A percentile compares a stretch with the other conserved stretches of the same genome.
Conservation (phyloP, 2,113 vertebrate genomes). For the Chlorodrepanis virens region DNA sequence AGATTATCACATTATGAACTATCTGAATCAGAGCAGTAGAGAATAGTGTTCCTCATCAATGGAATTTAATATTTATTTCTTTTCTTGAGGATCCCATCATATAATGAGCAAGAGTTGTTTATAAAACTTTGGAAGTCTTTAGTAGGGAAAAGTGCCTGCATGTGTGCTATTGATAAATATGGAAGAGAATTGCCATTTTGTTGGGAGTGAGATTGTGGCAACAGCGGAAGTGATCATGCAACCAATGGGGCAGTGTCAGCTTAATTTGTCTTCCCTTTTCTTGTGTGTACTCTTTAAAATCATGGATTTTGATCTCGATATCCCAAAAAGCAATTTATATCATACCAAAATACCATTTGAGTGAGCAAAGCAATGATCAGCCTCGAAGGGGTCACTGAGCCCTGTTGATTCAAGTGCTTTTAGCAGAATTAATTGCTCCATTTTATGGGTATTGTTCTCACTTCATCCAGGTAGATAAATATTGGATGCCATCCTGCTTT, state of each 20-base stretch:
- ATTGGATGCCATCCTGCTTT: constrained; percentile 7
- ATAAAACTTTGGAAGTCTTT: neutral
- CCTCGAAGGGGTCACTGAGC: neutral
- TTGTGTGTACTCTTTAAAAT: neutral
- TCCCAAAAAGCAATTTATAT: neutral
- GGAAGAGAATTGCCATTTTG: neutral
- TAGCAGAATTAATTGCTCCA: neutral
- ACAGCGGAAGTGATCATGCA: neutral
- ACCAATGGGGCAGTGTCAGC: neutral
- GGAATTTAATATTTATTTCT: neutral
- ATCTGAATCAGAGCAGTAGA: neutral
- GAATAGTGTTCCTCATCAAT: neutral
- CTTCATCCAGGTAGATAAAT: constrained; percentile 35
- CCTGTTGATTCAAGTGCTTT: constrained; percentile 17
- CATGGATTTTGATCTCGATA: neutral
- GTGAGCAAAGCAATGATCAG: neutral
- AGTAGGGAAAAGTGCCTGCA: neutral
- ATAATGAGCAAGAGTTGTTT: neutral
- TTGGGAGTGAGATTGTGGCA: neutral
- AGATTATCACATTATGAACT: neutral
- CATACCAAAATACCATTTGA: neutral
- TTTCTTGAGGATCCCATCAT: neutral
- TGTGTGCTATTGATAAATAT: neutral
- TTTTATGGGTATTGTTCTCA: neutral
- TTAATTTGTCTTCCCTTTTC: neutral